These are phyloP conservation scores for Pelochelys cantorii DNA, from an alignment of 2,797 vertebrate species.

Conservation along the genomic window DNA sequence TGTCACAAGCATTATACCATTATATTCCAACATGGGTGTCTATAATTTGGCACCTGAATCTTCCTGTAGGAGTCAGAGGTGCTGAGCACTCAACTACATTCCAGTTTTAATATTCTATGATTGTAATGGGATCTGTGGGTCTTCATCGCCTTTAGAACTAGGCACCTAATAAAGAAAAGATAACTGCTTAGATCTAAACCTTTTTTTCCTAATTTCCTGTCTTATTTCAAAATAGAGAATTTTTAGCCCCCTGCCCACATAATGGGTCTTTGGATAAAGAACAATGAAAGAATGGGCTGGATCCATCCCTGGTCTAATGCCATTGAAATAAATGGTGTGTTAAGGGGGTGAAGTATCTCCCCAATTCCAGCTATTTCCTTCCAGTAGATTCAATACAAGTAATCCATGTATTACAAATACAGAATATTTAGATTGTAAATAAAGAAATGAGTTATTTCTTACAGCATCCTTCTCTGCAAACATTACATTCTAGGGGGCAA, in stretches of 20 bases:
- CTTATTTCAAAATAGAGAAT: not conserved
- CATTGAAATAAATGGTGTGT: not conserved
- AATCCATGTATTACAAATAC: not conserved
- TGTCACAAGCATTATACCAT: not conserved
- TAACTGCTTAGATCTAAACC: not conserved
- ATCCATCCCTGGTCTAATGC: not conserved
- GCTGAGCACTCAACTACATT: not conserved
- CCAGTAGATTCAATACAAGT: not conserved
- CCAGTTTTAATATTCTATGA: too few species aligned
- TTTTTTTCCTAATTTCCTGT: not conserved
- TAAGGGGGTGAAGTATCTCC: not conserved
- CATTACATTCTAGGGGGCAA: not conserved
- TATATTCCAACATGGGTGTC: not conserved
- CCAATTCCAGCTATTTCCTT: not conserved
- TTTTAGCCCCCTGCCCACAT: accelerated
- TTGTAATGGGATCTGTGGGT: not conserved
- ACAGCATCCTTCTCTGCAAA: not conserved
- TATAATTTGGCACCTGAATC: not conserved
- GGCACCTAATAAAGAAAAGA: not conserved
- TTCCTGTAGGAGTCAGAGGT: not conserved
- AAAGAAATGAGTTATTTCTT: not conserved
- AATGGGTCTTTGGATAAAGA: not conserved
- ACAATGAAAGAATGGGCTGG: not conserved
- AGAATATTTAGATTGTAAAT: not conserved
- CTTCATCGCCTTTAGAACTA: not conserved